These are phyloP conservation scores for Cephus pulcher DNA, from an alignment of 2,888 invertebrate species.

Conservation along the genomic window DNA sequence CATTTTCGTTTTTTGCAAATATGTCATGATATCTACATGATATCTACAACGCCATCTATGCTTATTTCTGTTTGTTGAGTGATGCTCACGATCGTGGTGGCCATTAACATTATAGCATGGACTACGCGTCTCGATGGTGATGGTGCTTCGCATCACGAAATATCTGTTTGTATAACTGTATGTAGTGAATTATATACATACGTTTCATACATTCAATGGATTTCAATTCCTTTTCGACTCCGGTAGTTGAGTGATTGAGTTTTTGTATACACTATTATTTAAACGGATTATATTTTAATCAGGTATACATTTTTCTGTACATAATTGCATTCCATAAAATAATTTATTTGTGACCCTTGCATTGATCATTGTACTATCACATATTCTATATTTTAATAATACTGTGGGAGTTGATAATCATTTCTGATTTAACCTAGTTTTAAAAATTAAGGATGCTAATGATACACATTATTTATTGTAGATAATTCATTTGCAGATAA, in stretches of 20 bases:
- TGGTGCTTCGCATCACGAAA: too few relatives aligned
- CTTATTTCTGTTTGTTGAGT: too few relatives aligned
- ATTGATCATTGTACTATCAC: neutral
- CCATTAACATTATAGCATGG: too few relatives aligned
- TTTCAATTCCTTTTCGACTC: too few relatives aligned
- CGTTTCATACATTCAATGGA: too few relatives aligned
- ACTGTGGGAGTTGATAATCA: neutral
- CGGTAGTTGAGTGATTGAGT: neutral
- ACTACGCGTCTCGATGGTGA: too few relatives aligned
- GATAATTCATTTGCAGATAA: neutral
- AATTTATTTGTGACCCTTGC: neutral
- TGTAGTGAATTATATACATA: too few relatives aligned
- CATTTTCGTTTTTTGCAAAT: too few relatives aligned
- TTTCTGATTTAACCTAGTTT: neutral
- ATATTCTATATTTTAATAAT: neutral
- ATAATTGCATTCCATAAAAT: neutral
- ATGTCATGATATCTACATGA: too few relatives aligned
- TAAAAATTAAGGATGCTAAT: neutral
- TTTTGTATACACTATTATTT: neutral
- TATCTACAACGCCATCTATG: too few relatives aligned
- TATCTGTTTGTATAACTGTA: too few relatives aligned
- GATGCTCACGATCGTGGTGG: too few relatives aligned
- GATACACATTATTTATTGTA: neutral
- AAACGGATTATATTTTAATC: neutral
- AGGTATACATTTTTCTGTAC: neutral